A percentile compares a stretch with the other conserved stretches of the same genome.
Conservation (phyloP, 2,113 vertebrate genomes). For the Catharus fuscescens region DNA sequence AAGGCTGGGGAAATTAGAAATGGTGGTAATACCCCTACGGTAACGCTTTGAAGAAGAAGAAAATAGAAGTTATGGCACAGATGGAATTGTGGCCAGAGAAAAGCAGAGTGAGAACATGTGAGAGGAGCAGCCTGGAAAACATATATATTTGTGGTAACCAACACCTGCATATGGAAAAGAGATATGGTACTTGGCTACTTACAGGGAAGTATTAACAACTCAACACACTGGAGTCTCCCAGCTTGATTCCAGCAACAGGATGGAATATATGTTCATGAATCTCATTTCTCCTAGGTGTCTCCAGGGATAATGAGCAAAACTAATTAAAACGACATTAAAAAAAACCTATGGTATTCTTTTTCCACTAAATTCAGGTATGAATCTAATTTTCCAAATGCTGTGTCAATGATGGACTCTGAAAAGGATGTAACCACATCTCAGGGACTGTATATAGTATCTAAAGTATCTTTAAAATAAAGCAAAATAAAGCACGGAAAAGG, state of each 20-base stretch:
- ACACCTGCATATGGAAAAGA: not conserved
- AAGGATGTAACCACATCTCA: not conserved
- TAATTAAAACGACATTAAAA: not conserved
- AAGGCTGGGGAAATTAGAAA: not conserved
- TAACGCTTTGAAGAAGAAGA: not conserved
- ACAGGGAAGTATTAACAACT: not conserved
- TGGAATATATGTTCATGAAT: not conserved
- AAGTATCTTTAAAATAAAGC: not conserved
- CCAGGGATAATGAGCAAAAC: not conserved
- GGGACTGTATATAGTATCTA: not conserved
- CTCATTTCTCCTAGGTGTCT: not conserved
- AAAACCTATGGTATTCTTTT: not conserved
- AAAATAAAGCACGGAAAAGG: not conserved
- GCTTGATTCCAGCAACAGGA: not conserved
- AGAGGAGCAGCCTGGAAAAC: not conserved
- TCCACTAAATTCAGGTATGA: not conserved
- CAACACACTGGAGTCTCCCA: not conserved
- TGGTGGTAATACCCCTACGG: fast-evolving
- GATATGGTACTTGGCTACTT: not conserved
- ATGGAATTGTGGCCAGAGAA: not conserved
- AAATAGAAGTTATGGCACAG: not conserved
- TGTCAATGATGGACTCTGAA: not conserved
- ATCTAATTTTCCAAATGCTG: not conserved
- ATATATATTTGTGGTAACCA: not conserved
- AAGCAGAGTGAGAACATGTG: not conserved